A percentile compares a stretch with the other conserved stretches of the same genome.
These are phyloP conservation scores for Cerastis rubricosa DNA, from an alignment of 2,888 invertebrate species.

Conservation along the genomic window DNA sequence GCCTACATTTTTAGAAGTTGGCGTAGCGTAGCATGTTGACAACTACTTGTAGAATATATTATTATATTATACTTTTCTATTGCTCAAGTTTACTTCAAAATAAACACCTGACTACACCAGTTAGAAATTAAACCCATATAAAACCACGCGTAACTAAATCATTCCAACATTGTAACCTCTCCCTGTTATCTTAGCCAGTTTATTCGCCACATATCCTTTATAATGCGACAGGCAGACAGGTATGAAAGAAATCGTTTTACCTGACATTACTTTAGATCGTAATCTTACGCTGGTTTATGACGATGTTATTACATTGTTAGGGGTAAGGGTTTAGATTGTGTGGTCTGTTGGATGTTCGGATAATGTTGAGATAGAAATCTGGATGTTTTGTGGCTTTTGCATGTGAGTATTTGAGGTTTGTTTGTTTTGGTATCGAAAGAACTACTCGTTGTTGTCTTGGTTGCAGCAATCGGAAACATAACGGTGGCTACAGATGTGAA, in stretches of 20 bases:
- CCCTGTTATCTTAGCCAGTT: conserved; percentile 41
- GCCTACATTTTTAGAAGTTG: neutral
- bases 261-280: conserved; percentile 53
- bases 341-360: neutral
- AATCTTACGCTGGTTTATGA: conserved; percentile 41
- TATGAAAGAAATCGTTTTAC: conserved; percentile 55
- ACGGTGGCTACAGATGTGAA: neutral
- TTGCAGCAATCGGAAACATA: neutral
- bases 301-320: conserved; percentile 41
- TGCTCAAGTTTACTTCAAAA: neutral
- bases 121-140: conserved; percentile 17
- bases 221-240: conserved; percentile 59
- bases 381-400: conserved; percentile 1
- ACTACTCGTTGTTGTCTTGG: neutral
- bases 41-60: neutral
- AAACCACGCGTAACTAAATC: conserved; percentile 29
- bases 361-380: conserved; percentile 4
- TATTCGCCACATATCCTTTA: conserved; percentile 45
- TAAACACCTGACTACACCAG: neutral
- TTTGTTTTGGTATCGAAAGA: neutral
- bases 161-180: conserved; percentile 20
- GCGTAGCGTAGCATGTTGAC: neutral
- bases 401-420: neutral
- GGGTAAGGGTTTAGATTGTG: conserved; percentile 12
- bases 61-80: too few species aligned